phyloP scores from a whole-genome alignment of 2,888 invertebrate genomes.

The Podabrus alpinus region DNA sequence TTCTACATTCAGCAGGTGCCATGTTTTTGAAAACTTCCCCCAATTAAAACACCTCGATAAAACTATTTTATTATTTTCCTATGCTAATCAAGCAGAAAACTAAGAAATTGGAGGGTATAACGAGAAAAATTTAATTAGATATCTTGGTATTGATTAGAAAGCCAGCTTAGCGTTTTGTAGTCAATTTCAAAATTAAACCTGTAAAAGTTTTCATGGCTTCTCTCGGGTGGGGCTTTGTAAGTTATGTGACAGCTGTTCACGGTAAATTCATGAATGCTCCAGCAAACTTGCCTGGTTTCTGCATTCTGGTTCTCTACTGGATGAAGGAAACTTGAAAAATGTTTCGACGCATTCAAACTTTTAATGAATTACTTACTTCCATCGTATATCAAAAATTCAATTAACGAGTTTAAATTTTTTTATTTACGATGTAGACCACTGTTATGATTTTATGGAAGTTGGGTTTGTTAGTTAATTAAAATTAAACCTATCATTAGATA shows the following conservation, averaged over 20 bases:
- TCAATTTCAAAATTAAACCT: constrained; percentile 20
- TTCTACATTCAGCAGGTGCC: not conserved
- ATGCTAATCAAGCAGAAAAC: not conserved
- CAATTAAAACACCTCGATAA: not conserved
- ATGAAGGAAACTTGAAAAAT: constrained; percentile 17
- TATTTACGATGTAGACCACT: constrained; percentile 21
- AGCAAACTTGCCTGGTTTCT: constrained; percentile 12
- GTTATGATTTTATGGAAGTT: constrained; percentile 12
- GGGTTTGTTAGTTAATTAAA: constrained; percentile 15
- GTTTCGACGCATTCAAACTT: constrained; percentile 10
- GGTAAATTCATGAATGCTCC: constrained; percentile 40
- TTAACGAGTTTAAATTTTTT: constrained; percentile 10
- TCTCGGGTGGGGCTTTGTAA: constrained; percentile 43
- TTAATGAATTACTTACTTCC: constrained; percentile 17
- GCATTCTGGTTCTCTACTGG: constrained; percentile 16
- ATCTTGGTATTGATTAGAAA: not conserved
- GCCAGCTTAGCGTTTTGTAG: not conserved
- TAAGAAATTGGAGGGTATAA: not conserved
- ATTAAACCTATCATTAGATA: not conserved
- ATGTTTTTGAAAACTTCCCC: not conserved
- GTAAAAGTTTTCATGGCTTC: constrained; percentile 24
- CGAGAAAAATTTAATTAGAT: not conserved
- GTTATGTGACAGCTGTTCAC: constrained; percentile 47
- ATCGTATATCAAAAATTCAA: constrained; percentile 24
- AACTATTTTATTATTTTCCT: not conserved